Percentiles rank a stretch among this genome's conserved stretches.
These are phyloP conservation scores for Apeira syringaria DNA, from an alignment of 2,888 invertebrate genomes.

Conservation along the genomic window DNA sequence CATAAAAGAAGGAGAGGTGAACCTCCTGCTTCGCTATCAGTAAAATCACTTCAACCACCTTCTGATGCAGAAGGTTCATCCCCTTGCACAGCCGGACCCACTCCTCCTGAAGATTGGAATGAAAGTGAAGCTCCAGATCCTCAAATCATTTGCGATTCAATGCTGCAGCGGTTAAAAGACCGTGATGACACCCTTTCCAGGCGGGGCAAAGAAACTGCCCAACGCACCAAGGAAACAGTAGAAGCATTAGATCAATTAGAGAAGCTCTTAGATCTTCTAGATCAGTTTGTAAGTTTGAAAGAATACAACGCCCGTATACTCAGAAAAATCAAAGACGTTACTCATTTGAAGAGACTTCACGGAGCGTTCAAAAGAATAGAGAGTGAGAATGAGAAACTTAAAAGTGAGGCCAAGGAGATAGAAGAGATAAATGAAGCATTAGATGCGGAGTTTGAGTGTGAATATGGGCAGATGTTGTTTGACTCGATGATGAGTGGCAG, in stretches of 20 bases:
- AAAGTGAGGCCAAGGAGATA: conserved; percentile 60
- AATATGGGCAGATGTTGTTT: conserved; percentile 85
- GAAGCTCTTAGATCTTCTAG: conserved; percentile 89
- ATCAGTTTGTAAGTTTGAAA: conserved; percentile 88
- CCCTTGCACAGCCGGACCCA: conserved; percentile 66
- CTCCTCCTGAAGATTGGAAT: conserved; percentile 65
- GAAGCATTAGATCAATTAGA: conserved; percentile 91
- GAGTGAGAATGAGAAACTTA: conserved; percentile 63
- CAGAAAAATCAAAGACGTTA: conserved; percentile 87
- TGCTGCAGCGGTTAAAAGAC: conserved; percentile 67
- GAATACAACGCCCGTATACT: conserved; percentile 89
- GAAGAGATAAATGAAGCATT: conserved; percentile 74
- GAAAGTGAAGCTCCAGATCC: conserved; percentile 59
- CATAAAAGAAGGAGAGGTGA: conserved; percentile 74
- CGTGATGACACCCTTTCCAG: conserved; percentile 72
- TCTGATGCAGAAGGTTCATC: conserved; percentile 74
- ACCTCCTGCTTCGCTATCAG: conserved; percentile 67
- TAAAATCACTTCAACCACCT: conserved; percentile 62
- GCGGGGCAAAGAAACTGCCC: conserved; percentile 81
- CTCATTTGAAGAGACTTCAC: conserved; percentile 87
- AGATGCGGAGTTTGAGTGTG: conserved; percentile 84
- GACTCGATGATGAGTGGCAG: conserved; percentile 85
- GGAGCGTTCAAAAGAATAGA: conserved; percentile 82
- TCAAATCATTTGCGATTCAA: conserved; percentile 63
- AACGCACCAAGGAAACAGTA: conserved; percentile 82